Evolutionary conservation across 2,113 vertebrate genomes (phyloP).

Genomic region (Serilophus lunatus): DNA sequence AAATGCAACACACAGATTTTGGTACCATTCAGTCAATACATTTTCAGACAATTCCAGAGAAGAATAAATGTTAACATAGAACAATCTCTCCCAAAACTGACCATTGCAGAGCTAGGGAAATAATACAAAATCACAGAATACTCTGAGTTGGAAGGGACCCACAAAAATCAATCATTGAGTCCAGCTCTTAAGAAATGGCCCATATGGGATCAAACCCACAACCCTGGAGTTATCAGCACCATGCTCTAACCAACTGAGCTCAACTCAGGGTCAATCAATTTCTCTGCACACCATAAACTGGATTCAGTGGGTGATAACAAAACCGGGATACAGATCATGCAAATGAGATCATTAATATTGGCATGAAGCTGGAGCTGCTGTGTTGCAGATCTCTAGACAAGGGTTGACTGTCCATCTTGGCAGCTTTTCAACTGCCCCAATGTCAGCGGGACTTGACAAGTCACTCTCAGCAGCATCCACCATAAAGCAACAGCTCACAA

Average conservation of each 20-base stretch:
- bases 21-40: rapidly evolving
- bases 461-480: background rate
- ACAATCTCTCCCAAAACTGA: background rate
- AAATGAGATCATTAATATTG: background rate
- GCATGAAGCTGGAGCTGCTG: background rate
- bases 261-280: background rate
- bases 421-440: background rate
- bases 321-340: background rate
- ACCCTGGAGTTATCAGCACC: background rate
- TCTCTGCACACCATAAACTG: background rate
- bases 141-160: background rate
- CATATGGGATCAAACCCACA: background rate
- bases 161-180: background rate
- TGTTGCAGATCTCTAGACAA: background rate
- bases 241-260: background rate
- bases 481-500: background rate
- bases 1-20: background rate
- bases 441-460: background rate
- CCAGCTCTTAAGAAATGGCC: background rate
- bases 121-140: background rate
- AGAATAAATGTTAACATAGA: background rate
- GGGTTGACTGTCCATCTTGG: background rate
- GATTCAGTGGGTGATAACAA: background rate
- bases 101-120: background rate
- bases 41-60: background rate